phyloP scores from a whole-genome alignment of 2,888 invertebrate genomes.

The Andrena praecox region DNA sequence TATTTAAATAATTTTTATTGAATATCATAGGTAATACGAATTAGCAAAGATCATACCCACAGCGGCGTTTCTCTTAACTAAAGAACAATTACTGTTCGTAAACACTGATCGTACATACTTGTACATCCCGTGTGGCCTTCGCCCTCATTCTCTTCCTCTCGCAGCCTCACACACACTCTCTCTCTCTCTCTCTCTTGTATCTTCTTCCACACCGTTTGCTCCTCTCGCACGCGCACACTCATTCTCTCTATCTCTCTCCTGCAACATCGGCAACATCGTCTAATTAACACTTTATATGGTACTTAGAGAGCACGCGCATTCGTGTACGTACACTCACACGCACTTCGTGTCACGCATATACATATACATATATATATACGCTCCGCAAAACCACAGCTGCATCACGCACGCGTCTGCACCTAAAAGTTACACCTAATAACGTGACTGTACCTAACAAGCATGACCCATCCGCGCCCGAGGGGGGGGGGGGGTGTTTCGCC shows the following conservation, averaged over 20 bases:
- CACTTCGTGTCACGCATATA: constrained; percentile 35
- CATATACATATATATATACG: constrained; percentile 16
- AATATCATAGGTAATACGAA: constrained; percentile 64
- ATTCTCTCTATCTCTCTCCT: background rate
- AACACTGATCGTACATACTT: constrained; percentile 64
- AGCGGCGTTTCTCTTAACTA: constrained; percentile 61
- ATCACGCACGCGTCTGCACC: constrained; percentile 62
- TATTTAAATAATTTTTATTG: constrained; percentile 67
- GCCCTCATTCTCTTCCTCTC: constrained; percentile 16
- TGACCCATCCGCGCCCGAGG: constrained; percentile 52
- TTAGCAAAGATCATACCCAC: constrained; percentile 62
- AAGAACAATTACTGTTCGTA: constrained; percentile 56
- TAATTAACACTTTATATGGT: constrained; percentile 57
- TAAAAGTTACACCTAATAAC: constrained; percentile 63
- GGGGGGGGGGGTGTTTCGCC: background rate
- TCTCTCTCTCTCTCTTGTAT: constrained; percentile 2
- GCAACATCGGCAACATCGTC: constrained; percentile 36
- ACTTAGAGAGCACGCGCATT: constrained; percentile 58
- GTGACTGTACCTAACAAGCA: constrained; percentile 64
- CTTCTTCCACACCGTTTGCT: background rate
- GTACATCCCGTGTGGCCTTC: constrained; percentile 52
- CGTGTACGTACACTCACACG: constrained; percentile 37
- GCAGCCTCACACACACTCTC: background rate
- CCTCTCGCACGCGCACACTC: background rate
- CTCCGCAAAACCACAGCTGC: constrained; percentile 58